These are phyloP conservation scores for Acanthosepion esculentum DNA, from an alignment of 2,888 invertebrate species.

Conservation along the genomic window DNA sequence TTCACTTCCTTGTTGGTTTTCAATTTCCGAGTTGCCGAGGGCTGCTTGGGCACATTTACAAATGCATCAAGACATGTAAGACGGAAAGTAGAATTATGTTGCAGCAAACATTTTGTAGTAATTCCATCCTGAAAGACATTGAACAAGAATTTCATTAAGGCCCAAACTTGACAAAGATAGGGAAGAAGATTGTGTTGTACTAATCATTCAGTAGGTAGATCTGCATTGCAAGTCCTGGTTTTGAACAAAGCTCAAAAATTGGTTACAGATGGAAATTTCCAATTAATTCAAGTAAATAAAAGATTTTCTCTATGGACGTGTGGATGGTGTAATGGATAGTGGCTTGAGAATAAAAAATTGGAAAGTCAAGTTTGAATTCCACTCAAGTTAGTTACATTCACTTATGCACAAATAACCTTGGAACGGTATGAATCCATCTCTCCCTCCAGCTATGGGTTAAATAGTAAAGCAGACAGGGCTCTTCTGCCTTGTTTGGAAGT, in stretches of 20 bases:
- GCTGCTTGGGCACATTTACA: background rate
- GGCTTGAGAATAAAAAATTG: too few species aligned
- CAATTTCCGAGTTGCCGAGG: background rate
- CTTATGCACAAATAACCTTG: too few species aligned
- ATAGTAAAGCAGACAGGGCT: too few species aligned
- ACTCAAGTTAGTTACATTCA: too few species aligned
- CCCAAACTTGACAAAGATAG: background rate
- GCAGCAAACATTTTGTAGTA: conserved; percentile 54
- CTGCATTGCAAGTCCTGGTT: background rate
- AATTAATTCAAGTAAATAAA: too few species aligned
- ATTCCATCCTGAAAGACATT: conserved; percentile 48
- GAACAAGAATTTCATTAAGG: background rate
- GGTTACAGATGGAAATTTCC: too few species aligned
- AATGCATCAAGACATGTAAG: conserved; percentile 63
- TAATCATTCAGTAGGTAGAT: background rate
- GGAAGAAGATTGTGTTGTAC: background rate
- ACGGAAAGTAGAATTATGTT: conserved; percentile 61
- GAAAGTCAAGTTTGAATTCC: too few species aligned
- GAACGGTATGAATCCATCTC: too few species aligned
- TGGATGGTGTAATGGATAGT: too few species aligned
- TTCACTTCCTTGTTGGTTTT: background rate
- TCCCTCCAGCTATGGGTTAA: too few species aligned
- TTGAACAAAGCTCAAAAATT: background rate
- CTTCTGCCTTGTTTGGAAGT: too few species aligned
- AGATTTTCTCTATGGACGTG: too few species aligned